Evolutionary conservation across 92 coral and sea anemone species (phyloP), one percentile per base, ranked within the genome.

Genomic region (Porites evermanni): DNA sequence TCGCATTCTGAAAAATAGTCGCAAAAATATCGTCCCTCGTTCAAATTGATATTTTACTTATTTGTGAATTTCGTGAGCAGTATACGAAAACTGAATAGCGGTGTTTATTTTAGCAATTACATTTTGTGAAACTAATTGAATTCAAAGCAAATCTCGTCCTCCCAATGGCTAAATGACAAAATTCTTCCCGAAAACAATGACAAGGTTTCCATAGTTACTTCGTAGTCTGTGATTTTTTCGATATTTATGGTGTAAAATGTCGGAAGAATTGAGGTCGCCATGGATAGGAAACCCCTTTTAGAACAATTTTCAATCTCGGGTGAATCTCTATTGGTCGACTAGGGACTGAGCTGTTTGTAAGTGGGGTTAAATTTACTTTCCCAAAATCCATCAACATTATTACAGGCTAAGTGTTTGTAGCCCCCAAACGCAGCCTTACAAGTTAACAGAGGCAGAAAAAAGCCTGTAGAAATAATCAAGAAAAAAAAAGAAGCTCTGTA

Each of bases 351-450:
- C 12, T 69, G 77, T 61, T 73, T 73, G 80, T 24, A n/a, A 61
- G 44, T 63, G 72, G 80, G 24, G 87, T 74, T 83, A 83, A 83
- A 83, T 73, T 83, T 73, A 74, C 80, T 83, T 83, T 19, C 52
- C 12, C 7, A 17, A 18, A 83, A 64, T 38, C 26, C 80, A 8
- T 61, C 73, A 64, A 74, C 72, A 24, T 65, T 71, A 84, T 85
- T 79, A 52, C 81, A 92, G 92, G 92, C 90, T 90, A 47, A 23
- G 54, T 64, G 64, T 78, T 74, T 78, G 51, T 0, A 78, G 83
- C 79, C 91, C 91, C 85, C 82, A 18, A 58, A 63, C 87, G 21
- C 64, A 80, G 80, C 73, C 87, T 80, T 1, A 58, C 58, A 23
- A 56, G 56, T 69, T 17, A 53, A 64, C 16, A 80, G 23, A 21